Conservation (phyloP, 2,888 invertebrate genomes). For the Drosophila rubida region DNA sequence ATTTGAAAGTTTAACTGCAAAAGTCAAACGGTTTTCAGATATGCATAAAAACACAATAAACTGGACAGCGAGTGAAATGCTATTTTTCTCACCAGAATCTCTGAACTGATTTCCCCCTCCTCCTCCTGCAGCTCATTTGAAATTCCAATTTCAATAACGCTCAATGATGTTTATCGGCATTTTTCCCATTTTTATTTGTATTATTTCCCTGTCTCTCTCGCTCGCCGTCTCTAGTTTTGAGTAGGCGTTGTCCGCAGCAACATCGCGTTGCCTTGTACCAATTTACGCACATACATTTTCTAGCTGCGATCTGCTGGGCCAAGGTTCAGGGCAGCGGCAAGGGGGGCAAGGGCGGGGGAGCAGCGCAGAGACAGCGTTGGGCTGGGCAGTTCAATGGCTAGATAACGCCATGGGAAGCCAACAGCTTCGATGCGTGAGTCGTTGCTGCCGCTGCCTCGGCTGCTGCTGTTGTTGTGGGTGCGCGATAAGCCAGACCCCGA, state of each 20-base stretch:
- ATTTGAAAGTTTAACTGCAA: conserved; percentile 79
- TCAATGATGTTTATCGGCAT: conserved; percentile 73
- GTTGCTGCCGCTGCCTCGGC: conserved; percentile 7
- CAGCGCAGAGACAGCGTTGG: conserved; percentile 6
- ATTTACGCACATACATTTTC: conserved; percentile 64
- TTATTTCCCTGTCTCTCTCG: not conserved
- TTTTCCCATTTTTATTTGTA: conserved; percentile 26
- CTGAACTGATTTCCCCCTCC: conserved; percentile 23
- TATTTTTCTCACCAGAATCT: conserved; percentile 56
- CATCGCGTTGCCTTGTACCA: conserved; percentile 75
- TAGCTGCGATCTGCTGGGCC: conserved; percentile 57
- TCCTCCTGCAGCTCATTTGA: conserved; percentile 65
- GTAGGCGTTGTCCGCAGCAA: conserved; percentile 72
- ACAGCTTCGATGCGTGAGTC: conserved; percentile 49
- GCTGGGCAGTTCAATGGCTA: conserved; percentile 56
- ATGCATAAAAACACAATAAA: conserved; percentile 69
- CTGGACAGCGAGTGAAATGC: conserved; percentile 46
- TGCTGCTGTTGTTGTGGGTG: conserved; percentile 70
- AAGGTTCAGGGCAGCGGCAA: conserved; percentile 73
- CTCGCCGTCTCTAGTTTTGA: conserved; percentile 37
- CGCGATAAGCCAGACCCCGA: conserved; percentile 64
- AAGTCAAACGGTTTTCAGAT: conserved; percentile 79
- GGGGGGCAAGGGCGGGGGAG: conserved; percentile 16
- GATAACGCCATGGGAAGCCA: conserved; percentile 72
- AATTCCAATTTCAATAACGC: conserved; percentile 80